Evolutionary conservation across 1,140 invertebrate species (phyloP).

Genomic region (Drusus annulatus): DNA sequence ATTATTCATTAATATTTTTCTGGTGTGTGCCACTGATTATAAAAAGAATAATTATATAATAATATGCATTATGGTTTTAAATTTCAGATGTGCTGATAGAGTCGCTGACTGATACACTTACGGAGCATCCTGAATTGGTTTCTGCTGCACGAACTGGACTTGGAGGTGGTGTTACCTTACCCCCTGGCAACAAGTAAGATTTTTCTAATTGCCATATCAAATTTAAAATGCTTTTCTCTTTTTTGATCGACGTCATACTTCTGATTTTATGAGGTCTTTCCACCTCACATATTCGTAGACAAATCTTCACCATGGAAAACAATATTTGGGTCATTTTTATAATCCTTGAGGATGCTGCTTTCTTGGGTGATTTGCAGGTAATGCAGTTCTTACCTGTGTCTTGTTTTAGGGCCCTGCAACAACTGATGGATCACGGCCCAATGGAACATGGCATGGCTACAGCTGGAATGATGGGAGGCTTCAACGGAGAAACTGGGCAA

Average conservation of each 20-base stretch:
- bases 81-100: slow-evolving; percentile 79
- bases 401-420: slow-evolving; percentile 64
- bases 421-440: slow-evolving; percentile 64
- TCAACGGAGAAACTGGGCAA: slow-evolving; percentile 66
- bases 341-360: too few relatives aligned
- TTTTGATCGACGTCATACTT: background rate
- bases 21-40: too few relatives aligned
- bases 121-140: slow-evolving; percentile 78
- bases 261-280: background rate
- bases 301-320: too few relatives aligned
- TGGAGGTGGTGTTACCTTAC: slow-evolving; percentile 59
- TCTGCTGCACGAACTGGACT: slow-evolving; percentile 67
- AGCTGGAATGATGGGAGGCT: slow-evolving; percentile 64
- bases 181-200: slow-evolving; percentile 61
- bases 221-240: background rate
- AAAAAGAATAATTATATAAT: too few relatives aligned
- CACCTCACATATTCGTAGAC: too few relatives aligned
- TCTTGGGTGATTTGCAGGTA: too few relatives aligned
- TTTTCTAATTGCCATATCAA: background rate
- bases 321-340: too few relatives aligned
- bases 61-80: background rate
- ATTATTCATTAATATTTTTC: too few relatives aligned
- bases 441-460: slow-evolving; percentile 65
- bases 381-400: too few relatives aligned
- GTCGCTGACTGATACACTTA: slow-evolving; percentile 79